Evolutionary conservation across 2,113 vertebrate genomes (phyloP).

Genomic region (Ceyx melanurus): DNA sequence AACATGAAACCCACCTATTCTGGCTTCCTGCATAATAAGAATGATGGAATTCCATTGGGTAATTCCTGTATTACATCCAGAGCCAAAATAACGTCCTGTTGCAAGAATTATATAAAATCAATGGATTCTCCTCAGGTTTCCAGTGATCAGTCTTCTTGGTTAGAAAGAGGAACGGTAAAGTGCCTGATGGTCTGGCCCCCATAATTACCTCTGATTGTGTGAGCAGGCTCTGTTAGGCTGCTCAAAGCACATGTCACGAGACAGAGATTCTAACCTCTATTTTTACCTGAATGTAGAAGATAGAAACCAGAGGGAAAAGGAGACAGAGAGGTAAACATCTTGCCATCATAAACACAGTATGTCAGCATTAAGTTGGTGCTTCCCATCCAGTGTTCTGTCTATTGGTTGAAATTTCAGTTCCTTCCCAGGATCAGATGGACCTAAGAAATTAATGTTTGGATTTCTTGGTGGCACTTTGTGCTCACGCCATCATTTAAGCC

Average conservation of each 20-base stretch:
- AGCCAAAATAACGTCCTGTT: neutral
- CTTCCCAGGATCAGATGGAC: neutral
- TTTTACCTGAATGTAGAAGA: neutral
- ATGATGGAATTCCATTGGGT: neutral
- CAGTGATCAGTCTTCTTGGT: neutral
- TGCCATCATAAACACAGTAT: neutral
- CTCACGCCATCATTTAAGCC: neutral
- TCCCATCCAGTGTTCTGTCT: neutral
- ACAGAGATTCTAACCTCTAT: neutral
- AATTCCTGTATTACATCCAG: neutral
- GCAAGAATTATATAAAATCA: neutral
- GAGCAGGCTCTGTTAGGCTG: neutral
- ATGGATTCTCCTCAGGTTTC: neutral
- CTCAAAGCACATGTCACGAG: neutral
- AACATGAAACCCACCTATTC: neutral
- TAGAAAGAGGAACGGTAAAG: neutral
- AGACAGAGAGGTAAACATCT: neutral
- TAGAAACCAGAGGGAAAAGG: fast-evolving
- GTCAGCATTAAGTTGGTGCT: neutral
- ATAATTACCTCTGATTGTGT: neutral
- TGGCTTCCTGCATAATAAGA: neutral
- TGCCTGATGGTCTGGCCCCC: neutral
- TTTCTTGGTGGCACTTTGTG: neutral
- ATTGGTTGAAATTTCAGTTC: neutral
- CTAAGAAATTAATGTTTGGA: neutral